Base-by-base conservation (phyloP, 2,888 invertebrate species). In the Agrotis segetum region DNA sequence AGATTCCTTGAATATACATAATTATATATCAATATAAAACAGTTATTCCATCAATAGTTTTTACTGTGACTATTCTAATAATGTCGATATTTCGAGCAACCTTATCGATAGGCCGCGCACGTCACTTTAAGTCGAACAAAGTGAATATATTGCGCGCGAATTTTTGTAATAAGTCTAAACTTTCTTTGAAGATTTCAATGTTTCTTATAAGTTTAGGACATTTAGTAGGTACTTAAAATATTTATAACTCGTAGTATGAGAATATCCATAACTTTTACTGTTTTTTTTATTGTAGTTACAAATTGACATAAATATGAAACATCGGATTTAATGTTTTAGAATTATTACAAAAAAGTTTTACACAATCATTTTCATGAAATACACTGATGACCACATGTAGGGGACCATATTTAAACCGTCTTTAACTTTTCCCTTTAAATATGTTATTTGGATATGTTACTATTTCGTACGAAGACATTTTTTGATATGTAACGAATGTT, bases 11-110 rank as follows among this genome's bases (percentile, higher is more conserved):
- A 73, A 82, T 72, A 80, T 74, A 74, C 67, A 72, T 40, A 40
- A 11, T 9, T 34, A 40, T 77, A 34, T 34, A 81, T 73, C 72
- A 80, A 80, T 85, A 85, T 75, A 82, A 83, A 85, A 85, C 77
- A 81, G 74, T 85, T 73, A 77, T 68, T 74, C 73, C 72, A 79
- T 70, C 83, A 82, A 60, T 70, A 75, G 77, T 68, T 68, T 66
- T 74, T 72, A 76, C 59, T 78, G 81, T 74, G 47, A 80, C 61
- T 84, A 82, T 74, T 47, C 74, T 83, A 80, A 72, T 83, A 80
- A 72, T 70, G 46, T 68, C 76, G 72, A 81, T 47, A 55, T 53
- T 52, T 74, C 78, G 71, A 80, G 63, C 58, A 71, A 74, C 60
- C 50, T 65, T 71, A 76, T 82, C 84, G 78, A 82, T 65, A 78